Evolutionary conservation across 1,140 invertebrate genomes (phyloP).

Genomic region (Drosophila sechellia): DNA sequence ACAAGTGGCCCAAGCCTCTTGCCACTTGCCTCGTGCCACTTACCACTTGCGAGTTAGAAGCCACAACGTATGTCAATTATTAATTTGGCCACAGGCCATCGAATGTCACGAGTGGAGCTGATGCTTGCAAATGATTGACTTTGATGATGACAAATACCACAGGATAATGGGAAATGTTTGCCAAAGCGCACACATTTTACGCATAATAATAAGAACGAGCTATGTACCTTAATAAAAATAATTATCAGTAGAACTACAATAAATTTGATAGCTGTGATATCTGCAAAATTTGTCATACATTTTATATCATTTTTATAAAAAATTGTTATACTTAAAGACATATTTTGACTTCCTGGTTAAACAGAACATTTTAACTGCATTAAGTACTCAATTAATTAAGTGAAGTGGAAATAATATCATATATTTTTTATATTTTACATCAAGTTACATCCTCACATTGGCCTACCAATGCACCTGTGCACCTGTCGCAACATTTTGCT

Average conservation of each 20-base stretch:
- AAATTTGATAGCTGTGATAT: too few relatives aligned
- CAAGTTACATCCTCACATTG: not conserved
- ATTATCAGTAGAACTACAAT: too few relatives aligned
- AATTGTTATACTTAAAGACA: too few relatives aligned
- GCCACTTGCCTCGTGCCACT: constrained; percentile 9
- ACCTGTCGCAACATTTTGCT: not conserved
- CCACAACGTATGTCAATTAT: constrained; percentile 48
- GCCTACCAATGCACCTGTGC: not conserved
- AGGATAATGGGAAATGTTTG: not conserved
- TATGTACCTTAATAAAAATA: too few relatives aligned
- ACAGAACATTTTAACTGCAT: too few relatives aligned
- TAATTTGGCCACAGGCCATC: constrained; percentile 40
- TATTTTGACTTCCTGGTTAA: too few relatives aligned
- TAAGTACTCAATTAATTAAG: too few relatives aligned
- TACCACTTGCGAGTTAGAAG: constrained; percentile 11
- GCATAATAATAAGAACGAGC: too few relatives aligned
- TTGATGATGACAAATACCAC: constrained; percentile 9
- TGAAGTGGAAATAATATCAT: too few relatives aligned
- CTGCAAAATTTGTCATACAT: too few relatives aligned
- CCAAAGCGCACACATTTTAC: not conserved
- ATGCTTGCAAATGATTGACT: constrained; percentile 9
- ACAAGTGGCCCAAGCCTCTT: constrained; percentile 10
- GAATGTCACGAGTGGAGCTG: constrained; percentile 3
- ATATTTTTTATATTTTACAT: not conserved
- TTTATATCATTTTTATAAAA: too few relatives aligned